phyloP scores from a whole-genome alignment of 2,888 invertebrate genomes.

The Dorcus hopei region DNA sequence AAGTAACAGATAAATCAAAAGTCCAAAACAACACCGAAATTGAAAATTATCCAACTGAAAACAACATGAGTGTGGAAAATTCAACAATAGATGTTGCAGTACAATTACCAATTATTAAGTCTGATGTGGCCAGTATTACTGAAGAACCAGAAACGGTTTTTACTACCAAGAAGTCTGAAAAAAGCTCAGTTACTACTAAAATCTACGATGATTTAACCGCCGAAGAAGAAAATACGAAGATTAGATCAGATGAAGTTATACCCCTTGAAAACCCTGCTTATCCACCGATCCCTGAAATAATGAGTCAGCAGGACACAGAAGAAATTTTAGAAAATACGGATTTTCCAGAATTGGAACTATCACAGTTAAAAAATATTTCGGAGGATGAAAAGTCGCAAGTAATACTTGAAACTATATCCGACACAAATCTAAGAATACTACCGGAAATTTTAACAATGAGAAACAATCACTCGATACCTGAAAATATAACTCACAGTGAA shows the following conservation, averaged over 20 bases:
- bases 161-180: neutral
- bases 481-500: conserved; percentile 32
- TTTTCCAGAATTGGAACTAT: too few relatives aligned
- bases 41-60: conserved; percentile 10
- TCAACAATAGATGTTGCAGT: conserved; percentile 18
- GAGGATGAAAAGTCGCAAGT: neutral
- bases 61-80: conserved; percentile 8
- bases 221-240: conserved; percentile 7
- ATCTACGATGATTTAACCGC: neutral
- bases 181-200: conserved; percentile 7
- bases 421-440: conserved; percentile 33
- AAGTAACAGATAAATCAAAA: neutral
- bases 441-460: conserved; percentile 38
- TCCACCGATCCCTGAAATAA: conserved; percentile 54
- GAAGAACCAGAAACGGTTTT: conserved; percentile 8
- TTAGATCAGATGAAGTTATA: conserved; percentile 12
- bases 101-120: conserved; percentile 12
- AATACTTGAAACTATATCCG: neutral
- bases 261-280: conserved; percentile 51
- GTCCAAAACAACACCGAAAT: conserved; percentile 6
- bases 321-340: too few relatives aligned
- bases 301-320: conserved; percentile 42
- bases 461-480: conserved; percentile 33
- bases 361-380: neutral
- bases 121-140: conserved; percentile 8